Percentiles rank a stretch among this genome's conserved stretches.
phyloP scores from a whole-genome alignment of 2,797 vertebrate genomes.

The Glyptemys insculpta region DNA sequence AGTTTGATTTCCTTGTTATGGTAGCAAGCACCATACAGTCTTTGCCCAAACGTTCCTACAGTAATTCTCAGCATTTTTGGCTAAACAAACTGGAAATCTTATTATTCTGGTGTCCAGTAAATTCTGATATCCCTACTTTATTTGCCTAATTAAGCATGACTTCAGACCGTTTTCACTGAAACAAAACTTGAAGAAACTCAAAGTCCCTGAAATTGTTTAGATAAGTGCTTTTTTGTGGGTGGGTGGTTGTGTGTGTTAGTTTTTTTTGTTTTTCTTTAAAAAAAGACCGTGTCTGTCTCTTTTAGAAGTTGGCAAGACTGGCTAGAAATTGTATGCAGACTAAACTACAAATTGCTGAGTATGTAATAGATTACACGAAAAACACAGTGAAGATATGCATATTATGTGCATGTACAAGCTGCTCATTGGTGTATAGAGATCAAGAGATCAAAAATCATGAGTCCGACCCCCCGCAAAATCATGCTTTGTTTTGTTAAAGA shows the following conservation, averaged over 20 bases:
- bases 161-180: constrained; percentile 3
- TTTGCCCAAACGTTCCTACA: background rate
- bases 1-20: constrained; percentile 22
- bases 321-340: background rate
- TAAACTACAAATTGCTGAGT: background rate
- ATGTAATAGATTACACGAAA: background rate
- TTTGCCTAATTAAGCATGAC: constrained; percentile 12
- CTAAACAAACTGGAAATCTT: constrained; percentile 2
- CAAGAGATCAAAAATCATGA: too few relatives aligned
- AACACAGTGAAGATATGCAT: background rate
- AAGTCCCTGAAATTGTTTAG: background rate
- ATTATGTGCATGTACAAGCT: background rate
- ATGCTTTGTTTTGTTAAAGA: background rate
- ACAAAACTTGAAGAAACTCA: background rate
- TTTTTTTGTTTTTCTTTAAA: background rate
- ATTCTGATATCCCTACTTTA: background rate
- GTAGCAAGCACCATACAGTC: constrained; percentile 34
- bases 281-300: background rate
- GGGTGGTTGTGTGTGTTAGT: background rate
- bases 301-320: background rate
- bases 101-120: constrained; percentile 17
- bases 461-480: too few relatives aligned
- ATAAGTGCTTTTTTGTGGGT: background rate
- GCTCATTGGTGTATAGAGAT: background rate
- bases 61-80: background rate